These are phyloP conservation scores for Anolis apletophallus DNA, from an alignment of 2,797 vertebrate species.

Conservation along the genomic window DNA sequence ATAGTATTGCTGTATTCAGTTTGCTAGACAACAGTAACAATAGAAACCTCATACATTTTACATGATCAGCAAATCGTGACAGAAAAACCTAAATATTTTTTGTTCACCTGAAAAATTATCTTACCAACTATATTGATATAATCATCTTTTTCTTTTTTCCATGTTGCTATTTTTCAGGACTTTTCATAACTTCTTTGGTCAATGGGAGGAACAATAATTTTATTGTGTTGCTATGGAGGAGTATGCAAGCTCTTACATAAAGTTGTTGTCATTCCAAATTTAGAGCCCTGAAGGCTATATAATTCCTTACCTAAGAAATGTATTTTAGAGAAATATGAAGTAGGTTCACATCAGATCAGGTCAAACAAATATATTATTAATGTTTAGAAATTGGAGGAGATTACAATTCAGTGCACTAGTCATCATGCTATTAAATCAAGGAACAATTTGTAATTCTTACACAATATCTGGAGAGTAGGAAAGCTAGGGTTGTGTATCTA, in stretches of 20 bases:
- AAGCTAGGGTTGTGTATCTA: background rate
- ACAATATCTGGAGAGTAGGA: background rate
- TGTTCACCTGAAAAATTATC: slow-evolving; percentile 29
- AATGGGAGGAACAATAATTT: slow-evolving; percentile 44
- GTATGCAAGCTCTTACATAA: slow-evolving; percentile 41
- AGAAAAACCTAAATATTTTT: slow-evolving; percentile 1
- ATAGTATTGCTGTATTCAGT: background rate
- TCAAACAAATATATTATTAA: background rate
- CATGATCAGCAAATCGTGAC: background rate
- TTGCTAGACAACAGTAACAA: background rate
- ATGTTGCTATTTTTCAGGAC: slow-evolving; percentile 42
- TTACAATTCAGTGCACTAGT: background rate
- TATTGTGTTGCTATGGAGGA: slow-evolving; percentile 29
- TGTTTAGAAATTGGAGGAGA: background rate
- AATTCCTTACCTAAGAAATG: slow-evolving; percentile 2
- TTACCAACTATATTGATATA: background rate
- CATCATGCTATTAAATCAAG: background rate
- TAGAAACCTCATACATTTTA: background rate
- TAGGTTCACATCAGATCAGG: background rate
- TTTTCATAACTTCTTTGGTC: slow-evolving; percentile 41
- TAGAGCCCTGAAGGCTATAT: background rate
- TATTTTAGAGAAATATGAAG: background rate
- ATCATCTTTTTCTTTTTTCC: background rate
- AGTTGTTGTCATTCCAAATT: slow-evolving; percentile 10
- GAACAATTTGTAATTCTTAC: background rate